Conservation (phyloP, 2,888 invertebrate genomes). For the Junonia oenone region DNA sequence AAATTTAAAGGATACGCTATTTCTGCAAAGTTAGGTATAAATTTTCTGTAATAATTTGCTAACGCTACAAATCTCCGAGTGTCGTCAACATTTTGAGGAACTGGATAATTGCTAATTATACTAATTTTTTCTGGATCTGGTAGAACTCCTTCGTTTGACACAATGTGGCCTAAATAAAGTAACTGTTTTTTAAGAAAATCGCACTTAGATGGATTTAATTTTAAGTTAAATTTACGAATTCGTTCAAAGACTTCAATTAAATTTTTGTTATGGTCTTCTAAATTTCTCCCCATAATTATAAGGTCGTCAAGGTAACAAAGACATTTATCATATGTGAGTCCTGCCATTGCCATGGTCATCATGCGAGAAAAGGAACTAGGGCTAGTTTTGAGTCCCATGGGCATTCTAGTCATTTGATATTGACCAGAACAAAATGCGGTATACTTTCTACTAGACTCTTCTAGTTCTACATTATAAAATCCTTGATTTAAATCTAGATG, state of each 20-base stretch:
- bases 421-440: conserved; percentile 19
- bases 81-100: neutral
- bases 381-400: conserved; percentile 25
- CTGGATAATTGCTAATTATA: conserved; percentile 1
- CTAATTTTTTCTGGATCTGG: conserved; percentile 3
- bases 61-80: neutral
- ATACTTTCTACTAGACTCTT: neutral
- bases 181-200: conserved; percentile 14
- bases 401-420: conserved; percentile 13
- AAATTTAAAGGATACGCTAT: conserved; percentile 16
- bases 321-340: conserved; percentile 18
- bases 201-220: conserved; percentile 18
- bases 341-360: conserved; percentile 25
- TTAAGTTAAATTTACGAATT: conserved; percentile 13
- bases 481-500: conserved; percentile 12
- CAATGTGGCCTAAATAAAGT: conserved; percentile 5
- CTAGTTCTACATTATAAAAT: conserved; percentile 6
- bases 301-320: neutral
- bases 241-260: neutral
- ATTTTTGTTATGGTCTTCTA: neutral
- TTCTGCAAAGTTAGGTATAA: conserved; percentile 19
- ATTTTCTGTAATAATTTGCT: conserved; percentile 21
- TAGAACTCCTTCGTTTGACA: conserved; percentile 4
- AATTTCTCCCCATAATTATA: neutral
- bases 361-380: conserved; percentile 20